Conservation (phyloP, 2,888 invertebrate species). For the Steinernema scapterisci region DNA sequence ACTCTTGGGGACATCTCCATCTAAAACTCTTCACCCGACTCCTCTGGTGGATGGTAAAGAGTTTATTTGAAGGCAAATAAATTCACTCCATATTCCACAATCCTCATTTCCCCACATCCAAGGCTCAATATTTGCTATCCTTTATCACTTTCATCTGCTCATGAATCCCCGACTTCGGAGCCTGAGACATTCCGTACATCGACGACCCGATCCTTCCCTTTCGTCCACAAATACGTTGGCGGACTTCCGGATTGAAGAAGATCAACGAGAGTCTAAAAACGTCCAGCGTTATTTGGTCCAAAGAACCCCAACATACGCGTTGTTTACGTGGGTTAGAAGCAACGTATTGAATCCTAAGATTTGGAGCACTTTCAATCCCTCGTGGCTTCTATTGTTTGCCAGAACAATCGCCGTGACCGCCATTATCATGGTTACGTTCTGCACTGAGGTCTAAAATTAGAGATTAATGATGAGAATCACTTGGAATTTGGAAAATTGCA, state of each 20-base stretch:
- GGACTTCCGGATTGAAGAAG: conserved; percentile 16
- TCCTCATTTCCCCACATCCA: too few relatives aligned
- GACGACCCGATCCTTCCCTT: neutral
- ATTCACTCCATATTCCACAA: too few relatives aligned
- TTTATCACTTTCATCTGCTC: too few relatives aligned
- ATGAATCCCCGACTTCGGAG: too few relatives aligned
- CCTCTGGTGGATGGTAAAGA: too few relatives aligned
- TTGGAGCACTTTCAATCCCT: neutral
- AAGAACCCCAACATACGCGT: conserved; percentile 14
- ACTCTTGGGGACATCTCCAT: too few relatives aligned
- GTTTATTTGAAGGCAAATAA: too few relatives aligned
- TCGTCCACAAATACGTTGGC: neutral
- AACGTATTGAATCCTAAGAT: conserved; percentile 5
- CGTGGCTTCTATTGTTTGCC: conserved; percentile 9
- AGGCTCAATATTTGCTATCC: too few relatives aligned
- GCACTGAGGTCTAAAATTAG: neutral
- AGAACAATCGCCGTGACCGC: neutral
- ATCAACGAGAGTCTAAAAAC: conserved; percentile 11
- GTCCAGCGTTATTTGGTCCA: too few relatives aligned
- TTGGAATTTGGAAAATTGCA: too few relatives aligned
- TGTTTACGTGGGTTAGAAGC: conserved; percentile 10
- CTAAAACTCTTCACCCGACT: too few relatives aligned
- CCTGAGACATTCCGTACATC: neutral
- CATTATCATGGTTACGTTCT: conserved; percentile 19
- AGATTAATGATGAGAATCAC: too few relatives aligned